Conservation (phyloP, 2,113 vertebrate species). For the Lipotes vexillifer region DNA sequence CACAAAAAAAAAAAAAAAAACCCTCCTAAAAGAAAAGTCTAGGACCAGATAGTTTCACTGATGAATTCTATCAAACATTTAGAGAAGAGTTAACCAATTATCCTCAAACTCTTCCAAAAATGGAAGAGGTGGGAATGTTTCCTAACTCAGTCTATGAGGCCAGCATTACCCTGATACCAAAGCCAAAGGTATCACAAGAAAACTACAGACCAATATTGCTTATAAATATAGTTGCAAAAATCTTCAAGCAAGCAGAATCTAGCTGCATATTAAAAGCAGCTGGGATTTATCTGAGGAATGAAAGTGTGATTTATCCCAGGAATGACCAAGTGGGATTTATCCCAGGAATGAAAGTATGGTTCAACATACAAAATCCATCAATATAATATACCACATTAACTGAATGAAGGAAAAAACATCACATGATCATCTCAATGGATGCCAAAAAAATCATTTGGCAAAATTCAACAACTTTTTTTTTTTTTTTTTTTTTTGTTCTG, state of each 20-base stretch:
- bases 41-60: background rate
- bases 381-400: background rate
- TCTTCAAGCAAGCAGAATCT: background rate
- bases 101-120: background rate
- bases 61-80: background rate
- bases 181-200: background rate
- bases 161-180: background rate
- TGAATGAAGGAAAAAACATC: background rate
- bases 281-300: background rate
- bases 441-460: background rate
- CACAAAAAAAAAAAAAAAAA: background rate
- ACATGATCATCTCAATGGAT: background rate
- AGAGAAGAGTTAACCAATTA: background rate
- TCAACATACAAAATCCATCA: background rate
- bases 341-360: background rate
- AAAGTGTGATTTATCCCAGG: background rate
- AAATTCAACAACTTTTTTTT: background rate
- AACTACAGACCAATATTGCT: background rate
- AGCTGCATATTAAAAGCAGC: background rate
- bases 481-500: no score
- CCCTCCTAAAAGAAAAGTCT: background rate
- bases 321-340: background rate
- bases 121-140: background rate
- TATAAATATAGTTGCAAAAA: background rate
- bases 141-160: background rate